These are phyloP conservation scores for Camelus dromedarius DNA, from an alignment of 2,113 vertebrate genomes.

Conservation along the genomic window DNA sequence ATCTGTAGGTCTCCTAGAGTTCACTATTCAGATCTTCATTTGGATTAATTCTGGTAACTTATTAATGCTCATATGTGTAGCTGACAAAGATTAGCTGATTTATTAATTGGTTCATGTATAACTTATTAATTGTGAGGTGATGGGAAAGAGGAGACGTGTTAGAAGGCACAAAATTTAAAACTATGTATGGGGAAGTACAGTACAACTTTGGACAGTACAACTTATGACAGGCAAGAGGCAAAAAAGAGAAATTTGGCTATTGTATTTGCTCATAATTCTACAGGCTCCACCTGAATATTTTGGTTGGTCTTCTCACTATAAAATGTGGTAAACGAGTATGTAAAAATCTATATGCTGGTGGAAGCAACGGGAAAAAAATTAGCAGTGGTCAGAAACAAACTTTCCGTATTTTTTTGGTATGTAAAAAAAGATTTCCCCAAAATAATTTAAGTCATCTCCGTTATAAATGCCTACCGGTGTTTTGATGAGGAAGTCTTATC, in stretches of 20 bases:
- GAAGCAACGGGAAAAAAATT: background rate
- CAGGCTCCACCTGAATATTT: background rate
- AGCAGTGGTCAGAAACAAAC: background rate
- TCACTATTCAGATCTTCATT: conserved; percentile 41
- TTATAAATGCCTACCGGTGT: conserved; percentile 55
- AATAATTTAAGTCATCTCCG: background rate
- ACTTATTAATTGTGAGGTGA: background rate
- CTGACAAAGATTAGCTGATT: conserved; percentile 34
- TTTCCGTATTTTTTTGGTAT: background rate
- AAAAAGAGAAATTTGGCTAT: background rate
- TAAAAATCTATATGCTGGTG: background rate
- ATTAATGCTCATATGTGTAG: background rate
- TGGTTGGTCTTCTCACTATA: conserved; percentile 27
- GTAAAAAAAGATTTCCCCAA: background rate
- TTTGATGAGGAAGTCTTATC: conserved; percentile 49
- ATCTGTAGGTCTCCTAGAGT: background rate
- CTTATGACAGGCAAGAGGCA: background rate
- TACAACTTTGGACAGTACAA: background rate
- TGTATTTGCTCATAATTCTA: background rate
- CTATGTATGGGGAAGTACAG: background rate
- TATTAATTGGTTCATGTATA: background rate
- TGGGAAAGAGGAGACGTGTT: background rate
- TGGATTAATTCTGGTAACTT: background rate
- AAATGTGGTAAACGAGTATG: background rate
- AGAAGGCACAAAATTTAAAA: background rate